Base-by-base conservation (phyloP, 2,888 invertebrate genomes). In the Silvanus unidentatus region DNA sequence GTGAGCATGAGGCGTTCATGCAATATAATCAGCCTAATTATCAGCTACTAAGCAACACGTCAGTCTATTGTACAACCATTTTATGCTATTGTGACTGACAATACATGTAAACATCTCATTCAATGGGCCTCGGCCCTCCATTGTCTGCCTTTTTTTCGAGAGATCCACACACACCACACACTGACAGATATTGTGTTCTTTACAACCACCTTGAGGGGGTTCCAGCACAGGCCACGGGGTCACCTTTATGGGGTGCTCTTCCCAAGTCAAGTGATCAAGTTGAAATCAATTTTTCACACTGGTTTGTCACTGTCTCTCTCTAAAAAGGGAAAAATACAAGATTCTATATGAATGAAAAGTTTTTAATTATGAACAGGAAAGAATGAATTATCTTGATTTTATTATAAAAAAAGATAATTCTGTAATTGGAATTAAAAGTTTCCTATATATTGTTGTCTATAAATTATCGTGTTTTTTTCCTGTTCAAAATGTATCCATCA, bases 21-120 rank as follows among this genome's bases (percentile, higher is more conserved):
- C 64, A 62, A 66, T 57, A 64, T 66, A 68, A 68, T 68, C 67
- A 59, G 57, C 59, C 67, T 63, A 68, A 68, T 68, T 68, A 68
- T 65, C 64, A 50, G 53, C 55, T 50, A 59, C 60, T 57, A 59
- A 22, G 54, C 59, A 61, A 52, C 61, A 61, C 60, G 60, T 62
- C 58, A 51, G 48, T 48, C 58, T 57, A 63, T 65, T 65, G 64
- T 66, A 48, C 57, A 48, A 48, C 57, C 57, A 62, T 64, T 64
- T 66, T 61, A 59, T 58, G 54, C 64, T 53, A 66, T 68, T 68
- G 63, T 65, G 54, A 53, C 53, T 54, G 58, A 63, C 62, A 65
- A 65, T 65, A 60, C 45, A 42, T 58, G 62, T 63, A 62, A 66
- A 65, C 67, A 64, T 67, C 65, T 59, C 55, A 64, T 62, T 67